Conservation (phyloP, 1,140 invertebrate genomes). For the Drosophila sechellia region DNA sequence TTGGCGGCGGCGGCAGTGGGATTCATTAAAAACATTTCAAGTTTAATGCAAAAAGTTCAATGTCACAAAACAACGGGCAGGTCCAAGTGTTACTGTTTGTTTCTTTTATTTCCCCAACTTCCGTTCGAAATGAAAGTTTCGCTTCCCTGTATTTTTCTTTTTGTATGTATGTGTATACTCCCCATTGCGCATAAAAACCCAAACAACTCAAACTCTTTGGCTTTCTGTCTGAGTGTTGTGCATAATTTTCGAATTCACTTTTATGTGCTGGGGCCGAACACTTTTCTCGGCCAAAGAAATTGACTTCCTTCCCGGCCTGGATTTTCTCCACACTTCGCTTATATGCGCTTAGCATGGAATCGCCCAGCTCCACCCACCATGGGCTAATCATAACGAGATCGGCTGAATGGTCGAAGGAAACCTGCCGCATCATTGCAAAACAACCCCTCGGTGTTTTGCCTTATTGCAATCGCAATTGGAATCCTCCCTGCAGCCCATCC, state of each 20-base stretch:
- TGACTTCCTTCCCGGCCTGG: slow-evolving; percentile 38
- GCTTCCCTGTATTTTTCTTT: slow-evolving; percentile 17
- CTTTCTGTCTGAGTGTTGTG: slow-evolving; percentile 50
- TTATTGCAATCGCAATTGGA: slow-evolving; percentile 53
- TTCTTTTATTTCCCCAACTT: slow-evolving; percentile 28
- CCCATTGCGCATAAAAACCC: slow-evolving; percentile 32
- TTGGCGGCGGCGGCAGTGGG: slow-evolving; percentile 18
- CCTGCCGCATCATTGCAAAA: slow-evolving; percentile 75
- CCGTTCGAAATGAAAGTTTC: slow-evolving; percentile 41
- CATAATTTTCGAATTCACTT: slow-evolving; percentile 77
- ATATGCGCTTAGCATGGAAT: slow-evolving; percentile 47
- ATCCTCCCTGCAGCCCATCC: slow-evolving; percentile 6
- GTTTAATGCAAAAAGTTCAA: slow-evolving; percentile 63
- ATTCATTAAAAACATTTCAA: slow-evolving; percentile 68
- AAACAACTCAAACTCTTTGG: slow-evolving; percentile 38
- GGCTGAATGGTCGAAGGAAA: slow-evolving; percentile 39
- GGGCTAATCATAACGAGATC: slow-evolving; percentile 61
- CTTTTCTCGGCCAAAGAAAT: slow-evolving; percentile 26
- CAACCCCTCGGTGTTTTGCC: slow-evolving; percentile 23
- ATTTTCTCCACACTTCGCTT: slow-evolving; percentile 33
- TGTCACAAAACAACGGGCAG: slow-evolving; percentile 56
- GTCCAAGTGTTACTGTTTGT: slow-evolving; percentile 37
- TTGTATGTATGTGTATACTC: not conserved
- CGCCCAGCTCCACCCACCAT: slow-evolving; percentile 9
- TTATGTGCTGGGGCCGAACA: slow-evolving; percentile 56